Evolutionary conservation across 2,888 invertebrate genomes (phyloP), one percentile per base, ranked within the genome.

Genomic region (Andrena dorsata): DNA sequence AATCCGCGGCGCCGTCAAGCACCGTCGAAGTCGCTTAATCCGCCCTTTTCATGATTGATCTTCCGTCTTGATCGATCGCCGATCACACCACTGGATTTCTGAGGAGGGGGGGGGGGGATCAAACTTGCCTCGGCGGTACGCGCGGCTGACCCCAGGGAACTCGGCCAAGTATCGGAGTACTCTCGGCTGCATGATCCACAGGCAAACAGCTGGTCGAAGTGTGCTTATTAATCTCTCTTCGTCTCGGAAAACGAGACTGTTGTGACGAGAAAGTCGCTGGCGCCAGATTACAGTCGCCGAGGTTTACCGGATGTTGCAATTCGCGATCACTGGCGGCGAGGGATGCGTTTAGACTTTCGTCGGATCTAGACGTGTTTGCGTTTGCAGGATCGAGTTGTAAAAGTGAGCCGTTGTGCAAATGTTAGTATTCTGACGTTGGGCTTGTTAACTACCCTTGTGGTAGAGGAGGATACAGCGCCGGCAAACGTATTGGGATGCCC

Each of bases 261-360:
- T 8, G 35, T n/a, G 35, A 49, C 51, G 71, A 53, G 72, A 53
- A 79, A 58, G 66, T 51, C 47, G 30, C 66, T 71, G 80, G 73
- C 80, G 80, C 80, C 80, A 58, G 32, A 49, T 32, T 71, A 35
- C 35, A 66, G 53, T 49, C 71, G 32, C 20, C 26, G n/a, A n/a
- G 47, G 72, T 63, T 63, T 63, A 53, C 32, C 13, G 60, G 35
- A 41, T 72, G 72, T 78, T 66, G 68, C 63, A 73, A 68, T 79
- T 68, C 60, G 60, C 30, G 28, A 70, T 16, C 63, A n/a, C 8
- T 28, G 28, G 23, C 8, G 35, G 32, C 23, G 4, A 41, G 7
- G 10, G 8, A 23, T n/a, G 10, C 23, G 23, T 26, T 20, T 51
- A 41, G 41, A 41, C 51, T 26, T 16, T 72, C 61, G 23, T 1